These are phyloP conservation scores for Rhorus exstirpatorius DNA, from an alignment of 2,888 invertebrate species.

Conservation along the genomic window DNA sequence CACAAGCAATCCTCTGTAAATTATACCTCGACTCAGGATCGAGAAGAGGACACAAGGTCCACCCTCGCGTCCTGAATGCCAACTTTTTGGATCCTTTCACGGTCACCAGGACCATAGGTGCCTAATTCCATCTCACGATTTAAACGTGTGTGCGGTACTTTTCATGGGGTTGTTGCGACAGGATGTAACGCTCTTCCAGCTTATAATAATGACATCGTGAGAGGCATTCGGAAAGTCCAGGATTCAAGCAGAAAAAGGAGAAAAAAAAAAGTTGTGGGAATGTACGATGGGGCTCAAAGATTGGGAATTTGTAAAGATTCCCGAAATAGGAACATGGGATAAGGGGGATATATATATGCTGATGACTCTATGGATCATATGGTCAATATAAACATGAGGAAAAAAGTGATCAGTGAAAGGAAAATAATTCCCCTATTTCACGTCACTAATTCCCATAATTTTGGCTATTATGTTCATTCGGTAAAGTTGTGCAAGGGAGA, in stretches of 20 bases:
- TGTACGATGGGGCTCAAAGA: background rate
- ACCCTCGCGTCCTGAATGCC: slow-evolving; percentile 49
- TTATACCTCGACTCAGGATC: slow-evolving; percentile 43
- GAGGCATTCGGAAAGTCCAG: slow-evolving; percentile 50
- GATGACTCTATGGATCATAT: background rate
- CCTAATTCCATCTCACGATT: slow-evolving; percentile 53
- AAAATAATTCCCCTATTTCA: background rate
- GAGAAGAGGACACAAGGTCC: slow-evolving; percentile 33
- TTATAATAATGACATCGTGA: slow-evolving; percentile 39
- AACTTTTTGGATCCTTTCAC: slow-evolving; percentile 51
- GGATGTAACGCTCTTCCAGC: slow-evolving; percentile 46
- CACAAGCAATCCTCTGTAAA: slow-evolving; percentile 51
- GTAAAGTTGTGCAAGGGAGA: background rate
- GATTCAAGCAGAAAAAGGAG: slow-evolving; percentile 15
- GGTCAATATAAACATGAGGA: background rate
- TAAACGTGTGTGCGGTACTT: slow-evolving; percentile 34
- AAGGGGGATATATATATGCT: slow-evolving; percentile 9
- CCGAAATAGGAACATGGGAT: background rate
- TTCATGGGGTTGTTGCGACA: slow-evolving; percentile 41
- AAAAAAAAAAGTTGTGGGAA: slow-evolving; percentile 49
- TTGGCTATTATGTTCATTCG: background rate
- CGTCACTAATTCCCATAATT: background rate
- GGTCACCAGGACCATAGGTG: slow-evolving; percentile 27
- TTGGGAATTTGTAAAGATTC: background rate
- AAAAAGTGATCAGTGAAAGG: background rate